A percentile compares a stretch with the other conserved stretches of the same genome.
Conservation (phyloP, 2,888 invertebrate genomes). For the Drosophila melanosoma region DNA sequence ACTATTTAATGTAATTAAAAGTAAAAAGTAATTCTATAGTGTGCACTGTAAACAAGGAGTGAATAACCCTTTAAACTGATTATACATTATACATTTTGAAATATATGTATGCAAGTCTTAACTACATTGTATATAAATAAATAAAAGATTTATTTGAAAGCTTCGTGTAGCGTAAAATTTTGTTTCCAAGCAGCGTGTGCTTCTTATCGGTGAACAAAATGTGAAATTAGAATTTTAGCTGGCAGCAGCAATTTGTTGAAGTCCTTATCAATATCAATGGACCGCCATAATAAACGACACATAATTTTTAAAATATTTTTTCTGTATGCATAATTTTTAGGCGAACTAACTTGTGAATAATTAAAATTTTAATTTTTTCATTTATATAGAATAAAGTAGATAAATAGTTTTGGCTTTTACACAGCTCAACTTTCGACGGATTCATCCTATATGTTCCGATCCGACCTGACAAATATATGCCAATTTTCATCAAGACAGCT, state of each 20-base stretch:
- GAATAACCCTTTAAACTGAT: constrained; percentile 40
- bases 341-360: not conserved
- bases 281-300: constrained; percentile 25
- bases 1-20: not conserved
- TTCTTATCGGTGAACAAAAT: constrained; percentile 46
- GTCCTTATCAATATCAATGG: constrained; percentile 51
- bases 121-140: constrained; percentile 12
- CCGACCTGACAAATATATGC: not conserved
- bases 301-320: not conserved
- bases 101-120: constrained; percentile 6
- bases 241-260: constrained; percentile 35
- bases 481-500: not conserved
- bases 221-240: constrained; percentile 47
- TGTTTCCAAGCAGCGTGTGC: constrained; percentile 53
- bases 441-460: not conserved
- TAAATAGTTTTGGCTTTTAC: not conserved
- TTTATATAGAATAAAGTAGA: too few species aligned
- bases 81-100: not conserved
- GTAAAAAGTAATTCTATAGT: too few species aligned
- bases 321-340: not conserved
- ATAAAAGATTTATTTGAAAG: constrained; percentile 46
- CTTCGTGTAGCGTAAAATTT: constrained; percentile 35
- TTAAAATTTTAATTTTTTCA: not conserved
- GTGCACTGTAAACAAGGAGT: constrained; percentile 11
- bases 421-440: not conserved